phyloP scores from a whole-genome alignment of 2,113 vertebrate genomes.

The Mobula birostris region DNA sequence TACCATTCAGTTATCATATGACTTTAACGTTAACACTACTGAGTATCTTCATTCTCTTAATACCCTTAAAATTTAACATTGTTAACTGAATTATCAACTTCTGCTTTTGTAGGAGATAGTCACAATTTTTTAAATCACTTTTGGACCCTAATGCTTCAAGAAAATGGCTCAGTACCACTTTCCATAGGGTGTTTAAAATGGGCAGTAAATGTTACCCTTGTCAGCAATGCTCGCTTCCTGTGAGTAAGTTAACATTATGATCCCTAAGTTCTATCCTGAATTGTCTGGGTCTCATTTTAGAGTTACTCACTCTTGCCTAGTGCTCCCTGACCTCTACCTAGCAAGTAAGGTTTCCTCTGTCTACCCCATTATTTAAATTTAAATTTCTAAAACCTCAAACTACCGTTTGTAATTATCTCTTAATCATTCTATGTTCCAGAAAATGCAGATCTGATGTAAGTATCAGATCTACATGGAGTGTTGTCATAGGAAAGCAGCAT shows the following conservation, averaged over 20 bases:
- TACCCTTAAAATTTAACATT: background rate
- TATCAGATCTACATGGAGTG: too few relatives aligned
- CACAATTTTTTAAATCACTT: background rate
- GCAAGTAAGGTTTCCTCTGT: background rate
- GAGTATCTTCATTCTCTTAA: too few relatives aligned
- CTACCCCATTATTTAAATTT: background rate
- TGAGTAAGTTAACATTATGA: too few relatives aligned
- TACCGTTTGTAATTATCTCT: background rate
- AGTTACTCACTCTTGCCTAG: background rate
- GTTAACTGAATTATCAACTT: background rate
- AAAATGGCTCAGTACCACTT: background rate
- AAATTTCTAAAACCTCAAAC: background rate
- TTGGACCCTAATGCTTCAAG: background rate
- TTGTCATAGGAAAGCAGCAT: too few relatives aligned
- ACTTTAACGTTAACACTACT: too few relatives aligned
- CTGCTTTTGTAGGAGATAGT: background rate
- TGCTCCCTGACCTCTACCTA: background rate
- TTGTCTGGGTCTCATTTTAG: background rate
- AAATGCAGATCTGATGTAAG: background rate
- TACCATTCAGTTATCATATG: background rate
- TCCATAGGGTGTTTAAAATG: too few relatives aligned
- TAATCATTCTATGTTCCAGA: background rate
- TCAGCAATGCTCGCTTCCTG: too few relatives aligned
- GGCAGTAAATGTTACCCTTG: too few relatives aligned
- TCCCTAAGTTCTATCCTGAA: background rate